Evolutionary conservation across 1,140 invertebrate genomes (phyloP), one percentile per base, ranked within the genome.

Genomic region (Rhopalosiphum maidis): DNA sequence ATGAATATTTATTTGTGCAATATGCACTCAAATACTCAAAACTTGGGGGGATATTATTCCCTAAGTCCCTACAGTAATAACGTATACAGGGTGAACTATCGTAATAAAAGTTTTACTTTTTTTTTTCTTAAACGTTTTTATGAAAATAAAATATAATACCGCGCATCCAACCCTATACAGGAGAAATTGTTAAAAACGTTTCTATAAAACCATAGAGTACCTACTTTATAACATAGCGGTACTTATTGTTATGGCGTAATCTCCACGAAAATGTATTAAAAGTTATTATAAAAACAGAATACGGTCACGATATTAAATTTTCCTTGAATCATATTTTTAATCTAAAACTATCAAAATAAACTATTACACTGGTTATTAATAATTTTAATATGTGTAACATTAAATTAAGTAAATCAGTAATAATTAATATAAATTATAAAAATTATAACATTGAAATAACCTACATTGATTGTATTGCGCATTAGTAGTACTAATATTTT

Each of bases 191-290:
- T 83, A 83, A 83, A 6, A 83, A 83, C n/a, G 35, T 83, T 83
- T 83, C 77, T 37, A 83, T 83, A 83, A 83, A 37, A 83, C n/a
- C 35, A 83, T 37, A 83, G 77, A 83, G 77, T 37, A 83, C 77
- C 37, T 37, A 37, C 37, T 83, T 83, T 37, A 83, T 37, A 23
- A 83, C 22, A 83, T 83, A 83, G 7, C 21, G 37, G 77, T 83
- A 83, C 77, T 83, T 22, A 37, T 37, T 37, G 35, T 83, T 37
- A 83, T 83, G 21, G n/a, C 30, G 35, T 83, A 83, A 83, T 37
- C 35, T 83, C 77, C n/a, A 83, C 77, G 8, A 83, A 83, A 83
- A 83, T 83, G 18, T 83, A 37, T 83, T 83, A 37, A 83, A 68
- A 68, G 30, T n/a, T n/a, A 68, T 18, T 68, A 6, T 68, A n/a